A percentile compares a stretch with the other conserved stretches of the same genome.
Conservation (phyloP, 2,888 invertebrate genomes). For the Gastrophysa polygoni region DNA sequence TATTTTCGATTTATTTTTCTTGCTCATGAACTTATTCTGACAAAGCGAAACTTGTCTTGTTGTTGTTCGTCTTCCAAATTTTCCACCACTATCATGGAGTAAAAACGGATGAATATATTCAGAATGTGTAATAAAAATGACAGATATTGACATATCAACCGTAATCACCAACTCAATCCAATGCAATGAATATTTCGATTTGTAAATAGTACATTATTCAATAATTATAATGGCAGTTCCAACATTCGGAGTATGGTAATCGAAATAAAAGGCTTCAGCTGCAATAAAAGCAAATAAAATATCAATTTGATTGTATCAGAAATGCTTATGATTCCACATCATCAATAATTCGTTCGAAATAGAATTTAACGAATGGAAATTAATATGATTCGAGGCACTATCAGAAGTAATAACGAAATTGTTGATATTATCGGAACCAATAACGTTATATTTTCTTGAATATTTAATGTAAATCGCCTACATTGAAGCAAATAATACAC, state of each 20-base stretch:
- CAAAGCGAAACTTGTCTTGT: no score
- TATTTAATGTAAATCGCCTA: conserved; percentile 33
- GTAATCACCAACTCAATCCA: neutral
- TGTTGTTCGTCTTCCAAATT: no score
- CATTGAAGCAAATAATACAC: conserved; percentile 7
- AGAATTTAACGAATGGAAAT: conserved; percentile 3
- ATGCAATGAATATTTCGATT: conserved; percentile 1
- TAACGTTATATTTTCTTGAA: conserved; percentile 40
- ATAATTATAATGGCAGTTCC: conserved; percentile 1
- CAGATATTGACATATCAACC: neutral
- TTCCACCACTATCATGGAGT: no score
- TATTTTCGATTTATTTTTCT: no score
- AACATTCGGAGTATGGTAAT: neutral
- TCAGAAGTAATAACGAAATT: conserved; percentile 41
- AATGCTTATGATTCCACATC: neutral
- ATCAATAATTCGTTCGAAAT: neutral
- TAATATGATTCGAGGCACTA: conserved; percentile 17
- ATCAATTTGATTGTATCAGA: neutral
- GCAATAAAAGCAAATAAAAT: neutral
- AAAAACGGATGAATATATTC: no score
- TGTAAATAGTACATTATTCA: conserved; percentile 5
- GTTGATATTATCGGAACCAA: conserved; percentile 42
- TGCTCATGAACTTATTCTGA: no score
- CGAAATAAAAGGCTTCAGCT: conserved; percentile 6
- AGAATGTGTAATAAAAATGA: no score